These are phyloP conservation scores for Micromys minutus DNA, from an alignment of 2,113 vertebrate species.

Conservation along the genomic window DNA sequence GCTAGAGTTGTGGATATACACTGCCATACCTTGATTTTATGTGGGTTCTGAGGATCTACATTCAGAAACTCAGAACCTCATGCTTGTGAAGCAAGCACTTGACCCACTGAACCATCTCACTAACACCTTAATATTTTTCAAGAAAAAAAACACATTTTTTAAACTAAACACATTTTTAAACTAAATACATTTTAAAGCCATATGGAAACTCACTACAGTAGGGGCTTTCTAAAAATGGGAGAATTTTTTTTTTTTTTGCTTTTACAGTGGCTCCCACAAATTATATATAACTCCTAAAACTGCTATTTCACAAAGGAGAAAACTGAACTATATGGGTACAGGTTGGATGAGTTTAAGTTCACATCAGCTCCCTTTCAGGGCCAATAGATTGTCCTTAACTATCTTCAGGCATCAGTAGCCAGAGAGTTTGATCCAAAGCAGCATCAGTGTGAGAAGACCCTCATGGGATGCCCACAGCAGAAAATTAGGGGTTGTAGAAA, in stretches of 20 bases:
- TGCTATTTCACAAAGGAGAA: constrained; percentile 3
- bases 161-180: not conserved
- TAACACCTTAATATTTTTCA: not conserved
- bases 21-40: not conserved
- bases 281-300: not conserved
- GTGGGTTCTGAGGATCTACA: not conserved
- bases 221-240: not conserved
- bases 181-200: too few species aligned
- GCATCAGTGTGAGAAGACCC: not conserved
- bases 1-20: not conserved
- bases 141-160: too few species aligned
- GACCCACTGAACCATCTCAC: not conserved
- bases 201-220: not conserved
- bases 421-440: not conserved
- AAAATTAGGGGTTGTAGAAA: not conserved
- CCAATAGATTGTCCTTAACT: not conserved
- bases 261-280: not conserved
- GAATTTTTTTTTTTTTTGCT: not conserved
- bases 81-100: not conserved
- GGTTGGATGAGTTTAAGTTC: not conserved
- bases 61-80: not conserved
- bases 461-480: not conserved
- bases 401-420: not conserved
- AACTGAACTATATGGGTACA: not conserved
- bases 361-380: not conserved